Percentiles rank a stretch among this genome's conserved stretches.
Evolutionary conservation across 92 coral and sea anemone species (phyloP).

Genomic region (Zoanthus sociatus): DNA sequence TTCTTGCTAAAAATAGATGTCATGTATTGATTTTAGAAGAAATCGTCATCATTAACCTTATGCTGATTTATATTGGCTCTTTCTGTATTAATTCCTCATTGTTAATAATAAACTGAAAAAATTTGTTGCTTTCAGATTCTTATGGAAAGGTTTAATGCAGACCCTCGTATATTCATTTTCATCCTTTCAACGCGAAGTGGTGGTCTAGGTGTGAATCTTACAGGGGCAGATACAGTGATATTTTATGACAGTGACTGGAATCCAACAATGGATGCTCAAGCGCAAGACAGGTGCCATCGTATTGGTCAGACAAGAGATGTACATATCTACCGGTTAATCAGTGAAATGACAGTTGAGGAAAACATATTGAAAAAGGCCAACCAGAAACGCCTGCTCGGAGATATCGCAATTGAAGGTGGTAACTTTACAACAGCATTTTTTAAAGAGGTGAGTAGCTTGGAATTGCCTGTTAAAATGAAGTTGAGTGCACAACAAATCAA

Average conservation of each 20-base stretch:
- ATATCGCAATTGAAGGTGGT: conserved; percentile 98
- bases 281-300: conserved; percentile 98
- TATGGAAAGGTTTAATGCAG: conserved; percentile 98
- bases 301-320: conserved; percentile 99
- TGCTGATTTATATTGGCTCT: not conserved
- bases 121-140: conserved; percentile 71
- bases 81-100: not conserved
- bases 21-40: too few species aligned
- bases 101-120: not conserved
- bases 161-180: conserved; percentile 92
- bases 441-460: conserved; percentile 77
- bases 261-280: conserved; percentile 99
- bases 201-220: conserved; percentile 96
- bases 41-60: too few species aligned
- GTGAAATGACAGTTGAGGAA: conserved; percentile 96
- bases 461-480: not conserved
- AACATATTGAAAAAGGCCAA: conserved; percentile 96
- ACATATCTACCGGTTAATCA: conserved; percentile 93
- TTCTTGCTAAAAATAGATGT: not conserved
- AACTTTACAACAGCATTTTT: conserved; percentile 96
- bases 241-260: conserved; percentile 99
- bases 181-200: conserved; percentile 99
- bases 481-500: not conserved
- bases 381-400: conserved; percentile 93
- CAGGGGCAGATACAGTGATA: conserved; percentile 98